A percentile compares a stretch with the other conserved stretches of the same genome.
These are phyloP conservation scores for Lanistes nyassanus DNA, from an alignment of 1,140 invertebrate genomes.

Conservation along the genomic window DNA sequence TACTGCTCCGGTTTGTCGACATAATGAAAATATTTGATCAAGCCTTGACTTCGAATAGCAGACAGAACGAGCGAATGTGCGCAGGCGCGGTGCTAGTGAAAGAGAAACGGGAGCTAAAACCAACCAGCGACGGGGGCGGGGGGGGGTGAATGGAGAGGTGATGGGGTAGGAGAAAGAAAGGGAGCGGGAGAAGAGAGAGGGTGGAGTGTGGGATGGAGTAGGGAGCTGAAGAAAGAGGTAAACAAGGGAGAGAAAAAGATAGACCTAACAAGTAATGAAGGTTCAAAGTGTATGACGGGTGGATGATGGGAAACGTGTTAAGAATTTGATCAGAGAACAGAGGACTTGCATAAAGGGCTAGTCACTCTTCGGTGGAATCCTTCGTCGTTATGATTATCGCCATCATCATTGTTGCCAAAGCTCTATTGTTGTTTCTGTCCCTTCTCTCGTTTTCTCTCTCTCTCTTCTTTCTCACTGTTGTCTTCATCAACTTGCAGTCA, in stretches of 20 bases:
- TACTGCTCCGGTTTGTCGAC: not conserved
- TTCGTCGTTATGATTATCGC: no score
- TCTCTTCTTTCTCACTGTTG: not conserved
- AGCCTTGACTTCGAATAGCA: not conserved
- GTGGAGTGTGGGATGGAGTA: not conserved
- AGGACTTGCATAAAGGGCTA: no score
- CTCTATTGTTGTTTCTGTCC: no score
- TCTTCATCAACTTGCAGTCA: not conserved
- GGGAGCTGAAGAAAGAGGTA: not conserved
- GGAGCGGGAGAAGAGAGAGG: not conserved
- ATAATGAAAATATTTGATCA: slow-evolving; percentile 12
- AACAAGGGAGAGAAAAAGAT: not conserved
- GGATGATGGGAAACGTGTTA: no score
- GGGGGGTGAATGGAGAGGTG: not conserved
- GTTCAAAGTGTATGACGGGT: no score
- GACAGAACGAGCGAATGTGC: no score
- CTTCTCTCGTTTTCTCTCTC: slow-evolving; percentile 7
- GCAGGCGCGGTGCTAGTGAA: no score
- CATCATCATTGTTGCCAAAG: no score
- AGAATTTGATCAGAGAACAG: no score
- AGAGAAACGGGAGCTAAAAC: no score
- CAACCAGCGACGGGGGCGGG: not conserved
- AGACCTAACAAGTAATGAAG: no score
- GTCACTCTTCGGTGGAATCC: no score
- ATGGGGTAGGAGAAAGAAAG: not conserved